Conservation (phyloP, 2,113 vertebrate genomes). For the Percina caprodes region DNA sequence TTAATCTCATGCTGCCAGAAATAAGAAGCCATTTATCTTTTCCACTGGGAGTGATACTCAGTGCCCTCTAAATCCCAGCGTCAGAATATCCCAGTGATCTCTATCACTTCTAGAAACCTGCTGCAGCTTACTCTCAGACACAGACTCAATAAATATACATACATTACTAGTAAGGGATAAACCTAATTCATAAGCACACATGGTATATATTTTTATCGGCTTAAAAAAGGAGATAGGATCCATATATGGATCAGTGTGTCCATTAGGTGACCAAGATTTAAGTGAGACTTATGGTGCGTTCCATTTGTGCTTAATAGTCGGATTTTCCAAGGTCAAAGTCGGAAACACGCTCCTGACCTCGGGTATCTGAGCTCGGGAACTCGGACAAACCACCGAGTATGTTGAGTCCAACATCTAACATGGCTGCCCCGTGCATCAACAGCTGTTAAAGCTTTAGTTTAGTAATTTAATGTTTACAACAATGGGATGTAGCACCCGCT, state of each 20-base stretch:
- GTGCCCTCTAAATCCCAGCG: slow-evolving; percentile 61
- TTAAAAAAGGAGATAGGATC: background rate
- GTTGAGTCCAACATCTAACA: too few relatives aligned
- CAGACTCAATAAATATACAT: background rate
- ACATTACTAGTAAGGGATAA: background rate
- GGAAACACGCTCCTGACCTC: too few relatives aligned
- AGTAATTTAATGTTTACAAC: too few relatives aligned
- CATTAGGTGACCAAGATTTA: too few relatives aligned
- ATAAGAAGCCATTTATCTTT: slow-evolving; percentile 61
- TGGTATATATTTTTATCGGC: background rate
- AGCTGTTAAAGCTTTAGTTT: too few relatives aligned
- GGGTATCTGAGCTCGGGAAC: too few relatives aligned
- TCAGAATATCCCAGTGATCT: slow-evolving; percentile 49
- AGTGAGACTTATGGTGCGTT: too few relatives aligned
- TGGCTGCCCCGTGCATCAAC: too few relatives aligned
- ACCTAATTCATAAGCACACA: background rate
- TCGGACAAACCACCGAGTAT: too few relatives aligned
- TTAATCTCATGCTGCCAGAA: slow-evolving; percentile 52
- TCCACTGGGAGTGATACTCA: slow-evolving; percentile 30
- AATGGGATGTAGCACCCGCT: too few relatives aligned
- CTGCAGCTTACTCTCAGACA: background rate
- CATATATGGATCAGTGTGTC: background rate
- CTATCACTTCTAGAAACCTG: slow-evolving; percentile 30
- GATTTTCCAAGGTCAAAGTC: too few relatives aligned
- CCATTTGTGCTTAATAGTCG: too few relatives aligned